These are phyloP conservation scores for Polyploca ridens DNA, from an alignment of 2,888 invertebrate species.

Conservation along the genomic window DNA sequence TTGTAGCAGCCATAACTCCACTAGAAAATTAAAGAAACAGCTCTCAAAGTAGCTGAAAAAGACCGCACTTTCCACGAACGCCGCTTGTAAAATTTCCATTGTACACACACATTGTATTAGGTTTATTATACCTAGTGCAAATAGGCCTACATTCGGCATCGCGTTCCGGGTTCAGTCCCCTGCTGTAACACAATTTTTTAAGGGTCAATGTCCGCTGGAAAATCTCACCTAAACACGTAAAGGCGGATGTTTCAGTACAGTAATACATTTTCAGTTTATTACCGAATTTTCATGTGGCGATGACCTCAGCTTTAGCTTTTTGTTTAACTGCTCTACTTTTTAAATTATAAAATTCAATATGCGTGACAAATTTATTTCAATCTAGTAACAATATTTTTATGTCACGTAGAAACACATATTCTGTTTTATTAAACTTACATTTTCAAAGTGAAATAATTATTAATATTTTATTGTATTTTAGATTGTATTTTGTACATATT, in stretches of 20 bases:
- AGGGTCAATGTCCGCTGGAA: conserved; percentile 68
- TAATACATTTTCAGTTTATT: conserved; percentile 22
- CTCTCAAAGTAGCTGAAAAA: background rate
- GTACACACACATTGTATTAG: conserved; percentile 27
- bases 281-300: conserved; percentile 4
- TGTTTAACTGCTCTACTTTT: conserved; percentile 2
- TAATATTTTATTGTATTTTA: too few species aligned
- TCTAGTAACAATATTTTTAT: background rate
- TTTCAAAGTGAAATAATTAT: too few species aligned
- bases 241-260: conserved; percentile 23
- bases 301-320: background rate
- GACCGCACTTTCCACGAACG: background rate
- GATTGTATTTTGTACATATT: too few species aligned
- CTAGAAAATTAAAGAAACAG: background rate
- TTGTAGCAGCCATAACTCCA: background rate
- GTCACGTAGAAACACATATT: background rate
- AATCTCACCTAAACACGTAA: conserved; percentile 39
- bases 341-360: background rate
- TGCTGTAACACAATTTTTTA: conserved; percentile 56
- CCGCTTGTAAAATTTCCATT: background rate
- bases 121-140: conserved; percentile 29
- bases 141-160: conserved; percentile 35
- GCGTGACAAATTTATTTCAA: background rate
- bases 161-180: conserved; percentile 74
- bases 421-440: too few species aligned